A percentile compares a stretch with the other conserved stretches of the same genome.
phyloP scores from a whole-genome alignment of 1,140 invertebrate genomes.

The Lepidurus packardi region DNA sequence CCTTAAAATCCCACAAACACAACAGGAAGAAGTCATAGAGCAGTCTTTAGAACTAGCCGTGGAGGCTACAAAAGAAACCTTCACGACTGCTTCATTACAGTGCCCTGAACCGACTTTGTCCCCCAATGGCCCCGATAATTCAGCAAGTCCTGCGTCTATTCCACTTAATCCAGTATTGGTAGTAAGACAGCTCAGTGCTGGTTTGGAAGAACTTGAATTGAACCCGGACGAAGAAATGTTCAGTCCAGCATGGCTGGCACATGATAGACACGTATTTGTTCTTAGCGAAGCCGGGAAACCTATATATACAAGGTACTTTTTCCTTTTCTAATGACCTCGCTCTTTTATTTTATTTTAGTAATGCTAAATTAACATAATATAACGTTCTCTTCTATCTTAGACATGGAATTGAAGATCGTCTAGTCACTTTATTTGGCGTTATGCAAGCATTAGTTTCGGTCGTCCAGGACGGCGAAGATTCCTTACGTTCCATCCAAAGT shows the following conservation, averaged over 20 bases:
- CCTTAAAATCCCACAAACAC: background rate
- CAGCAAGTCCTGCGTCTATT: background rate
- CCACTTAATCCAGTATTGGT: background rate
- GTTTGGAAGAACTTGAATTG: background rate
- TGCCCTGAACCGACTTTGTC: background rate
- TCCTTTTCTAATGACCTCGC: background rate
- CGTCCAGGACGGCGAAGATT: conserved; percentile 74
- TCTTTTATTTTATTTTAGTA: conserved; percentile 33
- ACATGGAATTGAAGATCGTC: conserved; percentile 86
- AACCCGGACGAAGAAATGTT: conserved; percentile 11
- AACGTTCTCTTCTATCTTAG: conserved; percentile 47
- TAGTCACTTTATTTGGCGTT: conserved; percentile 88
- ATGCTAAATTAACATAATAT: background rate
- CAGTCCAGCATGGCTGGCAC: conserved; percentile 43
- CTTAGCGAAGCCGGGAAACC: conserved; percentile 92
- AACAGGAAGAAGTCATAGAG: background rate
- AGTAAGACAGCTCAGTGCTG: background rate
- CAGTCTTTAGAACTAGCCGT: background rate
- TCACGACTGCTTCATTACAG: background rate
- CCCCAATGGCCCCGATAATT: background rate
- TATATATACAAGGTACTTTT: conserved; percentile 78
- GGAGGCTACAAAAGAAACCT: background rate
- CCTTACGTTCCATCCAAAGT: conserved; percentile 74
- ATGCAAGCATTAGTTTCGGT: conserved; percentile 93
- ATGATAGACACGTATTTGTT: conserved; percentile 89